Conservation (phyloP, 2,797 vertebrate species). For the Limosa lapponica region DNA sequence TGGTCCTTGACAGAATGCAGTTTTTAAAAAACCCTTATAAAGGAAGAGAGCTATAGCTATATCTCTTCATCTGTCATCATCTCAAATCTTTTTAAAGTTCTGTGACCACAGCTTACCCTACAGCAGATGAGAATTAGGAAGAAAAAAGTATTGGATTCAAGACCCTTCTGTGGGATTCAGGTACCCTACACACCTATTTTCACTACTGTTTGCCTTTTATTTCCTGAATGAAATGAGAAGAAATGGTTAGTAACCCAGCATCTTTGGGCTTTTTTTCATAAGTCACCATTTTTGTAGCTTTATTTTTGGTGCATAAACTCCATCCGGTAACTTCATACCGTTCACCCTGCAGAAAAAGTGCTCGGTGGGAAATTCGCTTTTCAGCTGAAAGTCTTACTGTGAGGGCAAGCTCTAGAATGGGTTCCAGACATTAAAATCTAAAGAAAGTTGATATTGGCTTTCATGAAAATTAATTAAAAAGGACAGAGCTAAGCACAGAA, state of each 20-base stretch:
- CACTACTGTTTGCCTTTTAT: not conserved
- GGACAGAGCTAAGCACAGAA: not conserved
- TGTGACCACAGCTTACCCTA: not conserved
- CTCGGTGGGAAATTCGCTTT: not conserved
- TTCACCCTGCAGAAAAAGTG: not conserved
- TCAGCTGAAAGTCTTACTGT: not conserved
- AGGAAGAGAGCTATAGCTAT: not conserved
- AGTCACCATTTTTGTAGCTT: not conserved
- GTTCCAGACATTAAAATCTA: not conserved
- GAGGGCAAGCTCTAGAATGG: not conserved
- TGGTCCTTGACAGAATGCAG: not conserved
- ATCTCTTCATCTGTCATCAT: not conserved
- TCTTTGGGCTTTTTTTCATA: not conserved
- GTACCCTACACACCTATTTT: not conserved
- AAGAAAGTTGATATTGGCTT: not conserved
- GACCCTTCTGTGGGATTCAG: not conserved
- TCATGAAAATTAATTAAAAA: not conserved
- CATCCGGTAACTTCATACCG: not conserved
- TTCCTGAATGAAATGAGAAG: conserved; percentile 3
- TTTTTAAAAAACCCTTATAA: not conserved
- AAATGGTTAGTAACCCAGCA: not conserved
- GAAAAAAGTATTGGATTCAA: not conserved
- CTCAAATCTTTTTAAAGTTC: not conserved
- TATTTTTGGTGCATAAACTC: not conserved
- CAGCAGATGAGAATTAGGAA: conserved; percentile 9